A percentile compares a stretch with the other conserved stretches of the same genome.
phyloP scores from a whole-genome alignment of 1,140 invertebrate species.

The Diprion similis region DNA sequence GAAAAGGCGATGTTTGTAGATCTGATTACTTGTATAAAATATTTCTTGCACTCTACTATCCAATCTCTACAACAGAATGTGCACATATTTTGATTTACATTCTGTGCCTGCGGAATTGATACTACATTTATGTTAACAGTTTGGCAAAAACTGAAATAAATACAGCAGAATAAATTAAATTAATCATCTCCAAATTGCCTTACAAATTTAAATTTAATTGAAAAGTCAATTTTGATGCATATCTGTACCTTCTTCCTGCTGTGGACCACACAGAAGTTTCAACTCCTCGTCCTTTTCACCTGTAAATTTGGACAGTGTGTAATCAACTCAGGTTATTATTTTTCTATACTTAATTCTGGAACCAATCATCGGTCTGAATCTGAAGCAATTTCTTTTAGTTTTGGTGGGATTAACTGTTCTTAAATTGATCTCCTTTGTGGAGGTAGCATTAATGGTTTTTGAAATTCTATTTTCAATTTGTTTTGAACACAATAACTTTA shows the following conservation, averaged over 20 bases:
- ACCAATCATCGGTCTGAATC: no score
- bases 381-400: no score
- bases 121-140: background rate
- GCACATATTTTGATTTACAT: background rate
- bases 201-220: no score
- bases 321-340: background rate
- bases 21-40: no score
- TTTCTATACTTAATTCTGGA: background rate
- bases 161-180: no score
- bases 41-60: no score
- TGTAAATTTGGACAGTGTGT: background rate
- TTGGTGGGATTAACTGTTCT: background rate
- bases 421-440: conserved; percentile 6
- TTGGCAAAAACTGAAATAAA: no score
- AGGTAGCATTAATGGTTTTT: no score
- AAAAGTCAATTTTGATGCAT: no score
- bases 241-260: background rate
- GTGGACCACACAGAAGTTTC: background rate
- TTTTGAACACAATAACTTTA: no score
- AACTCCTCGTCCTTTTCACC: background rate
- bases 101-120: background rate
- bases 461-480: no score
- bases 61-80: background rate
- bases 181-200: no score
- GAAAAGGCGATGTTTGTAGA: background rate